These are phyloP conservation scores for Hydropsyche tenuis DNA, from an alignment of 1,140 invertebrate genomes.

Conservation along the genomic window DNA sequence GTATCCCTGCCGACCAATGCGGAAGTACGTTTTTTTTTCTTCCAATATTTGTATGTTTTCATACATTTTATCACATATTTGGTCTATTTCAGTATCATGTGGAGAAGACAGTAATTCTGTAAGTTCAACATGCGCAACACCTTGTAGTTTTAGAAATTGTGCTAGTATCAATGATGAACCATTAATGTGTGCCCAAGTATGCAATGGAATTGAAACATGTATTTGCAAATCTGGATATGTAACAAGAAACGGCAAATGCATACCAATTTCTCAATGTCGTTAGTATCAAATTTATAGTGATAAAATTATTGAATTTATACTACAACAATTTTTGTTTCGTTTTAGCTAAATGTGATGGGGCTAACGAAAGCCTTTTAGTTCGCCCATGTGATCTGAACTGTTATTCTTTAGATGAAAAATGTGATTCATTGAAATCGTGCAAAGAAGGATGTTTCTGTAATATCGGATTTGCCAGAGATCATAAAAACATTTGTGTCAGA, in stretches of 20 bases:
- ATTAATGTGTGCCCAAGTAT: not conserved
- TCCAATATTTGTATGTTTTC: no score
- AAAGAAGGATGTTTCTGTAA: conserved; percentile 24
- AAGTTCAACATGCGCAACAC: not conserved
- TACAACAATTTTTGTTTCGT: not conserved
- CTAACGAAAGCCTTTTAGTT: conserved; percentile 6
- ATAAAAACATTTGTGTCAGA: not conserved
- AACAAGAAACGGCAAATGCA: not conserved
- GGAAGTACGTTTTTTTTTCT: not conserved
- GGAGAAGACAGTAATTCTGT: conserved; percentile 5
- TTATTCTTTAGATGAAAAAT: conserved; percentile 15
- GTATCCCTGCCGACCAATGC: not conserved
- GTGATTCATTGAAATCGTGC: not conserved
- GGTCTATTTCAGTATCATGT: conserved; percentile 8
- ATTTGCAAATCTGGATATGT: conserved; percentile 22
- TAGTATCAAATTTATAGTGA: not conserved
- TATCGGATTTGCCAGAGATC: conserved; percentile 22
- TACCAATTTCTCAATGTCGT: conserved; percentile 2
- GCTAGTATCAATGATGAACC: conserved; percentile 3
- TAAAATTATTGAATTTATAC: conserved; percentile 1
- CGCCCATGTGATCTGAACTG: conserved; percentile 16
- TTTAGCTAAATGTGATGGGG: conserved; percentile 9
- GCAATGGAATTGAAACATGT: not conserved
- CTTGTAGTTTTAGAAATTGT: not conserved
- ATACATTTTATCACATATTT: not conserved